These are phyloP conservation scores for Poecile atricapillus DNA, from an alignment of 2,113 vertebrate genomes.

Conservation along the genomic window DNA sequence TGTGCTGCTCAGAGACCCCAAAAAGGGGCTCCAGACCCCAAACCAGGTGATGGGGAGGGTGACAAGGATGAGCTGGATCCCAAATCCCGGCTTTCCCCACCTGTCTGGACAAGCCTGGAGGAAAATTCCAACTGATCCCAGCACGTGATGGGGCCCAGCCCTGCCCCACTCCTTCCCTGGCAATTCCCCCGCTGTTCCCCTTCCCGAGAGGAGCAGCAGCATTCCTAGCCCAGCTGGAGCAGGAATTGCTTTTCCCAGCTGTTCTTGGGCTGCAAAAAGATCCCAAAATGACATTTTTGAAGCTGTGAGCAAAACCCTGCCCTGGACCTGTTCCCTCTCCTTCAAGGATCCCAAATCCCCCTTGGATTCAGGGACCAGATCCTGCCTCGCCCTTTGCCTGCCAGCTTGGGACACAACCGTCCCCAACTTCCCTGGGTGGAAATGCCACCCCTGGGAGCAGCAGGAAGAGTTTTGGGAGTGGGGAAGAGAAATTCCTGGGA, in stretches of 20 bases:
- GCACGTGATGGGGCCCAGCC: not conserved
- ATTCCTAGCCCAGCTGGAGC: not conserved
- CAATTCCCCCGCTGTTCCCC: not conserved
- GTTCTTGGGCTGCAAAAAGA: not conserved
- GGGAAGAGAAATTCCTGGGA: not conserved
- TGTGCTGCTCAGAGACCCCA: not conserved
- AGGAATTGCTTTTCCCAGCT: not conserved
- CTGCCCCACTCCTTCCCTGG: constrained; percentile 2
- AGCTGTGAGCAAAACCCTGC: not conserved
- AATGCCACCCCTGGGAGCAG: not conserved
- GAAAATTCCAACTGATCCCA: not conserved
- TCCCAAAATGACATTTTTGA: not conserved
- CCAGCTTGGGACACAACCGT: not conserved
- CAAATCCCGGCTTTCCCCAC: not conserved
- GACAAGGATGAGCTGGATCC: not conserved
- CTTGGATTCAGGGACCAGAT: not conserved
- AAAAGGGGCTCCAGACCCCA: not conserved
- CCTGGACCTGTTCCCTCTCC: not conserved
- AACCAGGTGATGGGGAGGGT: not conserved
- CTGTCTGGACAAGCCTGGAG: not conserved
- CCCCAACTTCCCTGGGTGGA: not conserved
- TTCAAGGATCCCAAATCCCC: not conserved
- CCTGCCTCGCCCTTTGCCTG: not conserved
- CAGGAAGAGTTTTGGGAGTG: not conserved
- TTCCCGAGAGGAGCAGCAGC: not conserved